Evolutionary conservation across 35 echinoderm and acorn worm genomes (phyloP).

Genomic region (Anneissia japonica): DNA sequence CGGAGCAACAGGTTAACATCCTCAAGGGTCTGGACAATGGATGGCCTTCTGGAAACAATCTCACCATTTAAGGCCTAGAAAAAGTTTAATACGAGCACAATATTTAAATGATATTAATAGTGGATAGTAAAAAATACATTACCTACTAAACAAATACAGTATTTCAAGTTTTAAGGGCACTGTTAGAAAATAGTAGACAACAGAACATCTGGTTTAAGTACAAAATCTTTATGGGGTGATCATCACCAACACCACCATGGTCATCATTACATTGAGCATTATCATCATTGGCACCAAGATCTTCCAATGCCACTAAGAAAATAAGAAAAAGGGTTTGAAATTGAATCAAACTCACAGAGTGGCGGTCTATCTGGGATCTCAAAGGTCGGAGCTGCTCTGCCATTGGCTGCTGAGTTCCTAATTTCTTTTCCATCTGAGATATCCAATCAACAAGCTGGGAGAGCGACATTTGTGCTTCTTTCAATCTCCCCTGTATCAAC

Average conservation of each 20-base stretch:
- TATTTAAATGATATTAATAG: no score
- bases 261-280: no score
- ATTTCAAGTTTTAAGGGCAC: no score
- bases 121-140: no score
- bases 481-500: conserved; percentile 40
- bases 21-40: conserved; percentile 60
- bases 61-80: conserved; percentile 64
- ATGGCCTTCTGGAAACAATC: conserved; percentile 53
- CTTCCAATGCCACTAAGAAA: no score
- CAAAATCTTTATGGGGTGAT: no score
- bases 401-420: conserved; percentile 86
- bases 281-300: no score
- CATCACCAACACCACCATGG: no score
- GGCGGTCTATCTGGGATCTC: conserved; percentile 68
- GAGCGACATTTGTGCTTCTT: conserved; percentile 32
- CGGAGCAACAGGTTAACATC: conserved; percentile 62
- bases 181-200: no score
- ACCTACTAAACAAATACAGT: no score
- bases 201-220: no score
- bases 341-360: conserved; percentile 68
- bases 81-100: background rate
- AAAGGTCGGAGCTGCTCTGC: conserved; percentile 79
- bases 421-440: conserved; percentile 77
- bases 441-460: conserved; percentile 79
- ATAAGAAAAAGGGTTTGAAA: no score